phyloP scores from a whole-genome alignment of 2,888 invertebrate genomes.

The Hypselothyrea guttata region DNA sequence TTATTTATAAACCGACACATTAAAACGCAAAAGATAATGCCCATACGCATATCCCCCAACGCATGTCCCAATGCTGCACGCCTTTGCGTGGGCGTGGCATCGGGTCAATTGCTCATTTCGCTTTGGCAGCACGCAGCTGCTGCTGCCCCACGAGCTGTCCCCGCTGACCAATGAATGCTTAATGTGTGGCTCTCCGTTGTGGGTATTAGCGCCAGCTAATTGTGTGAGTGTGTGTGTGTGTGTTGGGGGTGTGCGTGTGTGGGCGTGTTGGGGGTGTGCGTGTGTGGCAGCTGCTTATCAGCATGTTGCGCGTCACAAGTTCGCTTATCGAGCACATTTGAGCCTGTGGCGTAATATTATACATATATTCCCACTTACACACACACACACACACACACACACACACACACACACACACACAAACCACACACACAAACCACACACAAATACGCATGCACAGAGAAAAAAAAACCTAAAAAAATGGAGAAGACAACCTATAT shows the following conservation, averaged over 20 bases:
- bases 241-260: conserved; percentile 18
- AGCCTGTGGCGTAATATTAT: conserved; percentile 76
- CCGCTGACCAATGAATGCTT: conserved; percentile 76
- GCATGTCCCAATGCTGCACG: neutral
- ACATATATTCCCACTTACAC: conserved; percentile 35
- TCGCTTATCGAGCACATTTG: conserved; percentile 69
- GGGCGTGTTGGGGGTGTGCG: conserved; percentile 27
- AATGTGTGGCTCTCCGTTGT: conserved; percentile 47
- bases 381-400: neutral
- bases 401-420: conserved; percentile 1
- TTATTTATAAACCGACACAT: conserved; percentile 78
- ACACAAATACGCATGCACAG: no score
- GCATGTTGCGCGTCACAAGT: conserved; percentile 56
- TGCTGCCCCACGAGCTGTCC: conserved; percentile 57
- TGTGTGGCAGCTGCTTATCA: conserved; percentile 64
- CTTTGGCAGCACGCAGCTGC: conserved; percentile 74
- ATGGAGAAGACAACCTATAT: no score
- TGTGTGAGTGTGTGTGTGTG: conserved; percentile 42
- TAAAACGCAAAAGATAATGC: conserved; percentile 75
- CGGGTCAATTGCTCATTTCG: conserved; percentile 77
- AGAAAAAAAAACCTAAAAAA: no score
- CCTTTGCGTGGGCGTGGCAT: conserved; percentile 37
- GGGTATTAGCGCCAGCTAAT: conserved; percentile 62
- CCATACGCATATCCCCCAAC: conserved; percentile 8
- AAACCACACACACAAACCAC: neutral